A percentile compares a stretch with the other conserved stretches of the same genome.
These are phyloP conservation scores for Yasuhikotakia modesta DNA, from an alignment of 2,797 vertebrate species.

Conservation along the genomic window DNA sequence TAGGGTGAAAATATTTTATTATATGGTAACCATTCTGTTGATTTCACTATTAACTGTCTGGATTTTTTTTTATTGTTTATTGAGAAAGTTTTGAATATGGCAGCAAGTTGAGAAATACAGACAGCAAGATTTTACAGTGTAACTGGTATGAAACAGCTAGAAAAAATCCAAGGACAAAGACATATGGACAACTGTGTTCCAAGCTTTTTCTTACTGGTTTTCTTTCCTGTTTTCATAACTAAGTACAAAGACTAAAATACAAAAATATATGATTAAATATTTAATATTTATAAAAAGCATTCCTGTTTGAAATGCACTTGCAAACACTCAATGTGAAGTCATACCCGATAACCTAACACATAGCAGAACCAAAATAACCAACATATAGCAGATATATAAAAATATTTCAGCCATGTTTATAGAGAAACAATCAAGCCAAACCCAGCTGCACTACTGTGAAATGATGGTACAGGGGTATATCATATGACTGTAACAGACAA, in stretches of 20 bases:
- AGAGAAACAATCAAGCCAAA: conserved; percentile 24
- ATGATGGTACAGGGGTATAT: conserved; percentile 22
- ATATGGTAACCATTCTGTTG: conserved; percentile 34
- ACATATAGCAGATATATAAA: conserved; percentile 22
- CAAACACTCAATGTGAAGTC: neutral
- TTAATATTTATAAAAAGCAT: too few relatives aligned
- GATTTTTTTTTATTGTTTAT: conserved; percentile 17
- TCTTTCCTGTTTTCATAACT: too few relatives aligned
- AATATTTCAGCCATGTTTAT: conserved; percentile 19
- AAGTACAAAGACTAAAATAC: too few relatives aligned
- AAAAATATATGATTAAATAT: too few relatives aligned
- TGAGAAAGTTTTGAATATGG: neutral
- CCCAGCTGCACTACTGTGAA: conserved; percentile 30
- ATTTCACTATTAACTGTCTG: conserved; percentile 20
- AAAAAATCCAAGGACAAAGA: neutral
- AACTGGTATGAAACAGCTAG: neutral
- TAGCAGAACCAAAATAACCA: neutral
- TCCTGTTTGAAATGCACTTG: neutral
- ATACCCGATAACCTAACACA: neutral
- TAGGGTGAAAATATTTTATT: conserved; percentile 27
- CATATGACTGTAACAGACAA: conserved; percentile 45
- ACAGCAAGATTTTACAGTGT: neutral
- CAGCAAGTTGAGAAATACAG: neutral
- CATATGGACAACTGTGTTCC: neutral
- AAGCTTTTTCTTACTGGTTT: neutral